These are phyloP conservation scores for Enteromius radiatus DNA, from an alignment of 2,797 vertebrate species.

Conservation along the genomic window DNA sequence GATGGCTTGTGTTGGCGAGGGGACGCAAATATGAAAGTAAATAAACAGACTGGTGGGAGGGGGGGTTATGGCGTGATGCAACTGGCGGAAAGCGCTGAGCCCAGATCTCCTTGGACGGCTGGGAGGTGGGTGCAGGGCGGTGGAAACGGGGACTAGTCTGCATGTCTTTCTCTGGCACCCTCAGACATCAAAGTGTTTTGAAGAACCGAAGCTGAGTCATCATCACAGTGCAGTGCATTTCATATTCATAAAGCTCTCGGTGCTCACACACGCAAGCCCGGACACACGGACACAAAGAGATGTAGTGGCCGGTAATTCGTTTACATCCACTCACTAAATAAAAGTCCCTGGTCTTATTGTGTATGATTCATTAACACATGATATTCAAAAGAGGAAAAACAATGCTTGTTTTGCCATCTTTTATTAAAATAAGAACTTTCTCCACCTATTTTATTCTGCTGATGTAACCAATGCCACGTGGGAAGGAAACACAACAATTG, in stretches of 20 bases:
- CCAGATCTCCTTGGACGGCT: conserved; percentile 52
- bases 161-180: conserved; percentile 69
- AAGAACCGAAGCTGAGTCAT: conserved; percentile 68
- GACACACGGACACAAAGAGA: conserved; percentile 3
- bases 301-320: neutral
- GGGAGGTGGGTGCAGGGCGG: conserved; percentile 40
- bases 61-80: conserved; percentile 75
- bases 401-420: neutral
- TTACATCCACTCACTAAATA: neutral
- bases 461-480: neutral
- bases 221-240: conserved; percentile 62
- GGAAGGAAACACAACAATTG: neutral
- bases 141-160: conserved; percentile 54
- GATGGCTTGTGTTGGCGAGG: conserved; percentile 38
- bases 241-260: conserved; percentile 68
- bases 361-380: neutral
- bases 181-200: conserved; percentile 79
- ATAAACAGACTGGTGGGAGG: conserved; percentile 48
- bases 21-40: conserved; percentile 62
- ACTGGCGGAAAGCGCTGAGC: conserved; percentile 72
- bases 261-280: conserved; percentile 1
- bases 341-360: neutral
- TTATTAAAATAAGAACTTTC: neutral
- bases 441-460: neutral
- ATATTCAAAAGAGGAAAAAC: neutral